Evolutionary conservation across 2,888 invertebrate genomes (phyloP), one percentile per base, ranked within the genome.

Genomic region (Aelia acuminata): DNA sequence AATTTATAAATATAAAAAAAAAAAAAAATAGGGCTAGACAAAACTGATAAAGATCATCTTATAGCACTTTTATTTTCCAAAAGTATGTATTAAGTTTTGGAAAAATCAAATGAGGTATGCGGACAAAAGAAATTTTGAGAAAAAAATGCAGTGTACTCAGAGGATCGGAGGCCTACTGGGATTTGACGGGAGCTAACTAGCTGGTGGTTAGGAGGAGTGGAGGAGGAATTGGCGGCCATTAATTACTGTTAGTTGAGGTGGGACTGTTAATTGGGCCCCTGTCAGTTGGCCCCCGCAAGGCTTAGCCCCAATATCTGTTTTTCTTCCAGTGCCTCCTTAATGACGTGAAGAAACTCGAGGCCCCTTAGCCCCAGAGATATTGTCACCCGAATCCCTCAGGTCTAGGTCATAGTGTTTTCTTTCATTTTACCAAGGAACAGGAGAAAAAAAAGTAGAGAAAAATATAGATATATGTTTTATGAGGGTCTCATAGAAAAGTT

Each of bases 301-400:
- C 49, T 85, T 49, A 85, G 85, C 85, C 48, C 85, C 85, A 85
- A 85, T 85, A 85, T 85, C 50, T 85, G 57, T 85, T 85, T 85
- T 85, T 85, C 80, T 80, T 80, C 47, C 57, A 85, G 13, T 53
- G 85, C 50, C 49, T 35, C 50, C 49, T 35, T 85, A 85, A 85
- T 85, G 85, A 85, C 57, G 31, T 85, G 85, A 85, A 85, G 85
- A 85, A 85, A 85, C 85, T 53, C 85, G 85, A 85, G 85, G 80
- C 80, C 80, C 80, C 43, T 80, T 43, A 43, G 31, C 8, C 80
- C n/a, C 10, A 22, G n/a, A 80, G 80, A 80, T 80, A 80, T 80
- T 80, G 80, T 80, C 80, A 80, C 80, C 80, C 80, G 80, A 80
- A 80, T 80, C 80, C 80, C 39, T n/a, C 3, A 35, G 43, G 35